Evolutionary conservation across 1,140 invertebrate genomes (phyloP), one percentile per base, ranked within the genome.

Genomic region (Delia radicum): DNA sequence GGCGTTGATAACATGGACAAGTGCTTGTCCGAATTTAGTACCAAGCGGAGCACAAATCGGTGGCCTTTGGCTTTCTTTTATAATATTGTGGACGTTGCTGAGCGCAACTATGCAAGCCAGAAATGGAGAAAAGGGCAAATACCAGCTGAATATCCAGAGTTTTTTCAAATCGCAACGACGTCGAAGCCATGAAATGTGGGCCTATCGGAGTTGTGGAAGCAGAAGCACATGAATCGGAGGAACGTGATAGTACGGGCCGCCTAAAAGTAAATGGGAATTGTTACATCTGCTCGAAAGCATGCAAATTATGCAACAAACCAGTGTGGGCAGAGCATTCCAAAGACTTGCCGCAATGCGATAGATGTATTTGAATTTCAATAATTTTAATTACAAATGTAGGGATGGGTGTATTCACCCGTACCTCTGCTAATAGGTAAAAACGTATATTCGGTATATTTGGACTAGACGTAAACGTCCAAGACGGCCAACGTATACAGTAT

Each of bases 1-100:
- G 87, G 84, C 46, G 87, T 89, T 1, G 87, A 88, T 75, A 81
- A 78, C 6, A 74, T 88, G 15, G 86, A 89, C 75, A 79, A 88
- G 75, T 81, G 80, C 79, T 77, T 80, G 73, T 18, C 63, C 13
- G 77, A 77, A 33, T 83, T 81, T 74, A 78, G 74, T n/a, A 76
- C 75, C 5, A 73, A 79, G 18, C 71, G 79, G 72, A 18, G 75
- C 72, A 81, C 79, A 74, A 77, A 77, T 33, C 61, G 80, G 69
- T 86, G 81, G 80, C 79, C 81, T n/a, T 33, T 82, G 33, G 81
- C 80, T 27, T 76, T 85, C 24, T 83, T 84, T 75, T 79, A 78
- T 74, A 78, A 82, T 78, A 74, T 83, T 21, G 55, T 85, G 69
- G 82, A 85, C 62, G 73, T 83, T 67, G 75, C 77, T 74, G 73